A percentile compares a stretch with the other conserved stretches of the same genome.
Evolutionary conservation across 1,140 invertebrate genomes (phyloP).

Genomic region (Drosophila bifasciata): DNA sequence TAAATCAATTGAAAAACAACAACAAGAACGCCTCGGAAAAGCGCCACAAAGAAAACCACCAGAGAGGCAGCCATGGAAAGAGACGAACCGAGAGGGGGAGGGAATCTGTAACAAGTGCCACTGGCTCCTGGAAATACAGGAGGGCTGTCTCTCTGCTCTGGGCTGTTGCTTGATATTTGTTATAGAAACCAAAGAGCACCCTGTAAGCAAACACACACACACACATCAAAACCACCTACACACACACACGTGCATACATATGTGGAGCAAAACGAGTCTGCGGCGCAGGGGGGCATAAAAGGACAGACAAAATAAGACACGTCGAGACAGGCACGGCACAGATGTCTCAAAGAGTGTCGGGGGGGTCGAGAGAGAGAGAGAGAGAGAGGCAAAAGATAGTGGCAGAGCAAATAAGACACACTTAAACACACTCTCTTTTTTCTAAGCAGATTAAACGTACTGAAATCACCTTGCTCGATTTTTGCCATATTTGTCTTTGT

Average conservation of each 20-base stretch:
- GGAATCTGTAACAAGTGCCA: slow-evolving; percentile 71
- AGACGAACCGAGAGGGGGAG: slow-evolving; percentile 6
- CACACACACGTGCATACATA: slow-evolving; percentile 4
- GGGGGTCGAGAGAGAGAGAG: background rate
- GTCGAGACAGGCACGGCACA: slow-evolving; percentile 36
- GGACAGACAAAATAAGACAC: slow-evolving; percentile 7
- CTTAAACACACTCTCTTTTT: slow-evolving; percentile 15
- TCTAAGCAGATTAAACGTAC: slow-evolving; percentile 12
- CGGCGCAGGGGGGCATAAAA: slow-evolving; percentile 30
- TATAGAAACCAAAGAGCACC: background rate
- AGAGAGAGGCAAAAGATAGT: slow-evolving; percentile 9
- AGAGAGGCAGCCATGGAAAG: slow-evolving; percentile 15
- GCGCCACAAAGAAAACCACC: slow-evolving; percentile 35
- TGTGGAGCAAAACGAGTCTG: slow-evolving; percentile 41
- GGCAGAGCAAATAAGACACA: slow-evolving; percentile 15
- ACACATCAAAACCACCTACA: slow-evolving; percentile 10
- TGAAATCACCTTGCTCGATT: slow-evolving; percentile 31
- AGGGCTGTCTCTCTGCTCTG: background rate
- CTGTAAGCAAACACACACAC: slow-evolving; percentile 19
- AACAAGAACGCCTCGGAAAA: slow-evolving; percentile 21
- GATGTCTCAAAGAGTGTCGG: slow-evolving; percentile 25
- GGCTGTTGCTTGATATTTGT: no score
- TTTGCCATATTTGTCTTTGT: slow-evolving; percentile 5
- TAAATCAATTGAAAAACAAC: slow-evolving; percentile 71
- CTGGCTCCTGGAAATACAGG: slow-evolving; percentile 26